Evolutionary conservation across 2,888 invertebrate species (phyloP), one percentile per base, ranked within the genome.

Genomic region (Stenolophus ochropezus): DNA sequence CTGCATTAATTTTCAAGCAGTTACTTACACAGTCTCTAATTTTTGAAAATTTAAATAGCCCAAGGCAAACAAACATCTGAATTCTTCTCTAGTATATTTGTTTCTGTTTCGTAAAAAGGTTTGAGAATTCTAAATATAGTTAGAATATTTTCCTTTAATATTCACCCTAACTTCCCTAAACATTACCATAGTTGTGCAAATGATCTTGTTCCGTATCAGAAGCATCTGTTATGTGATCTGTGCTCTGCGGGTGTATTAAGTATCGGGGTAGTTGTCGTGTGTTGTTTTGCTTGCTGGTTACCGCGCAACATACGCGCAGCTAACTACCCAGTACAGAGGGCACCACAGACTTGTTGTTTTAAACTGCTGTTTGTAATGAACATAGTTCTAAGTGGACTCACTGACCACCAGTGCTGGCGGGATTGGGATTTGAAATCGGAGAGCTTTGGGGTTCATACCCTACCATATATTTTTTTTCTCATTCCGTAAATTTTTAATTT

Each of bases 341-440:
- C 33, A 42, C 1, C 33, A 42, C 33, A 6, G 33, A 11, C 33
- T 42, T 42, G 27, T 23, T 33, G 65, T 79, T 79, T 79, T 79
- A 79, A 79, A 79, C 79, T 79, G 79, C 79, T 79, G 69, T 79
- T 49, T 79, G 79, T 79, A 69, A 79, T 79, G 51, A 79, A 79
- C 33, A 42, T 42, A 42, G 33, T 42, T 42, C 79, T 79, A 79
- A 79, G 51, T 71, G 79, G 69, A 79, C 79, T 42, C 11, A 21
- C 33, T 42, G 56, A 69, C 25, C 23, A 25, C 25, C 23, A 69
- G 65, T 27, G 33, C 23, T 16, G 25, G 25, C 49, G 49, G 11
- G 20, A 16, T 20, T 18, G 69, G n/a, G 27, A 69, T 8, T 14
- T 42, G 69, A n/a, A n/a, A n/a, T n/a, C n/a, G n/a, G n/a, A n/a